Conservation (phyloP, 2,797 vertebrate species). For the Clarias platycephalus region DNA sequence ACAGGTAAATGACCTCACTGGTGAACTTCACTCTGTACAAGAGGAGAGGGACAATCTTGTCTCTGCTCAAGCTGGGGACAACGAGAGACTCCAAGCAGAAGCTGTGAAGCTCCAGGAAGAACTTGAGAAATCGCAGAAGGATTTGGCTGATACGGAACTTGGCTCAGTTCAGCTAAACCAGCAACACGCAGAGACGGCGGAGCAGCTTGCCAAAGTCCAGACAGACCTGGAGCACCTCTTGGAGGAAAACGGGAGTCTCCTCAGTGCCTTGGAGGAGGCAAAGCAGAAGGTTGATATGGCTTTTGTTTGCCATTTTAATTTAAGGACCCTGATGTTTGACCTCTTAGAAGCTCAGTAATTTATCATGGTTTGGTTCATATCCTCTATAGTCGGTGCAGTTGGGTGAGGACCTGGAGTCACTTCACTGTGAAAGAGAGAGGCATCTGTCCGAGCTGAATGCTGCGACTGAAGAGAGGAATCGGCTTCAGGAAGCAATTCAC, state of each 20-base stretch:
- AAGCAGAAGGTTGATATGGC: slow-evolving; percentile 11
- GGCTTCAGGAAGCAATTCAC: not conserved
- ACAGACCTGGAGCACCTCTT: slow-evolving; percentile 30
- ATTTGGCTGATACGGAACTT: slow-evolving; percentile 44
- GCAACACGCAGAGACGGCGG: slow-evolving; percentile 45
- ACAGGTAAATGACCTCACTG: slow-evolving; percentile 60
- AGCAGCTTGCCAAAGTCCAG: slow-evolving; percentile 55
- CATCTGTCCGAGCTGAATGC: not conserved
- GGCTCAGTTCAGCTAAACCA: slow-evolving; percentile 53
- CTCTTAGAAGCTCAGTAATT: not conserved
- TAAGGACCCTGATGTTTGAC: not conserved
- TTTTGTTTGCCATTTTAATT: not conserved
- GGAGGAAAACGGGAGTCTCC: slow-evolving; percentile 30
- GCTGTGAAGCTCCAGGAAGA: slow-evolving; percentile 55
- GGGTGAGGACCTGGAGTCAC: slow-evolving; percentile 53
- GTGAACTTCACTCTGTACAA: slow-evolving; percentile 56
- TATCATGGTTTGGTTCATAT: not conserved
- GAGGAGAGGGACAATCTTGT: slow-evolving; percentile 54
- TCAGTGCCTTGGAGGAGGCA: slow-evolving; percentile 26
- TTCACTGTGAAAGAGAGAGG: slow-evolving; percentile 51
- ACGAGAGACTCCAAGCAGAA: slow-evolving; percentile 65
- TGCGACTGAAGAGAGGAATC: not conserved
- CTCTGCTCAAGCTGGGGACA: slow-evolving; percentile 63
- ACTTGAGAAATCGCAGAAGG: slow-evolving; percentile 50
- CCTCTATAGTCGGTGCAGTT: not conserved